Evolutionary conservation across 2,888 invertebrate genomes (phyloP).

Genomic region (Tortricodes alternella): DNA sequence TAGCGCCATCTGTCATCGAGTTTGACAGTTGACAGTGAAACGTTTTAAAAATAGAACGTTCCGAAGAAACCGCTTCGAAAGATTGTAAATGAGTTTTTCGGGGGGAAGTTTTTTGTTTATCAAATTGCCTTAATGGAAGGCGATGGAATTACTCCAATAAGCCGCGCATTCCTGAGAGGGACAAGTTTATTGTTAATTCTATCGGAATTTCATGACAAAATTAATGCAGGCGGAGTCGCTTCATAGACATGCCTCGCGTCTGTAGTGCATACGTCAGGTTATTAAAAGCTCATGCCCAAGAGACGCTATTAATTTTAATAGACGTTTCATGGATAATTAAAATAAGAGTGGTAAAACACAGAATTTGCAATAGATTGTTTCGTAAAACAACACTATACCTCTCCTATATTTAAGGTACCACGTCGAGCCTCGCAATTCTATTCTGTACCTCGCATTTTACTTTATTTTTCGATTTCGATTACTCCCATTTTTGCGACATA

Average conservation of each 20-base stretch:
- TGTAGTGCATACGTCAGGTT: neutral
- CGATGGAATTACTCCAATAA: constrained; percentile 27
- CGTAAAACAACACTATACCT: too few species aligned
- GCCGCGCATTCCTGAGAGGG: constrained; percentile 14
- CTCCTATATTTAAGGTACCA: too few species aligned
- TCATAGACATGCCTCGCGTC: neutral
- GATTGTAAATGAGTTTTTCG: constrained; percentile 29
- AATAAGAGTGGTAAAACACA: too few species aligned
- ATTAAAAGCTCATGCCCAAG: constrained; percentile 1
- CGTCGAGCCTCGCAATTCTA: too few species aligned
- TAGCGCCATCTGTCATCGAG: constrained; percentile 77
- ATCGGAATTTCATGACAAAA: constrained; percentile 23
- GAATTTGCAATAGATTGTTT: too few species aligned
- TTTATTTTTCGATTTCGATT: too few species aligned
- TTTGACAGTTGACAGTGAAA: constrained; percentile 74
- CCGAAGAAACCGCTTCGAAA: constrained; percentile 36
- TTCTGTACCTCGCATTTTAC: too few species aligned
- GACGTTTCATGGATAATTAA: too few species aligned
- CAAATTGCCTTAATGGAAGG: constrained; percentile 30
- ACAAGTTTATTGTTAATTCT: constrained; percentile 29
- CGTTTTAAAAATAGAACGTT: constrained; percentile 65
- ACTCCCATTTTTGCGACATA: too few species aligned
- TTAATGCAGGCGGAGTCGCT: constrained; percentile 9
- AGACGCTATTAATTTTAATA: too few species aligned
- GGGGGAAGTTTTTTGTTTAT: constrained; percentile 28